Evolutionary conservation across 2,888 invertebrate genomes (phyloP).

Genomic region (Stenchaetothrips biformis): DNA sequence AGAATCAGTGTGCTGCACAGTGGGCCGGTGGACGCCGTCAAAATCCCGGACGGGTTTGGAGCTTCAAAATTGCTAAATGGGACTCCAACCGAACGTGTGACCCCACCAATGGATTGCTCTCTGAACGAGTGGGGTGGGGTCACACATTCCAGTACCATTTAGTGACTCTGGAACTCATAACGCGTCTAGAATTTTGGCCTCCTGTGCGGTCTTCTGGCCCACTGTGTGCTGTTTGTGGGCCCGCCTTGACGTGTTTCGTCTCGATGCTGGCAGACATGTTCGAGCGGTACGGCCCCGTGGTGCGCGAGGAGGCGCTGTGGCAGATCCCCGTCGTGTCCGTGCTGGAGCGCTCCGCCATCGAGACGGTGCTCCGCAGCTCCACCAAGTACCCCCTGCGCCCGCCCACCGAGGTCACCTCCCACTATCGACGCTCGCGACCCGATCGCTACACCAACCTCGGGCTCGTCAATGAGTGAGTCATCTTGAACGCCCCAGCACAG

Average conservation of each 20-base stretch:
- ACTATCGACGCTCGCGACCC: slow-evolving; percentile 66
- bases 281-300: slow-evolving; percentile 65
- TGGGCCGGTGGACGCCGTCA: too few species aligned
- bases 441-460: slow-evolving; percentile 79
- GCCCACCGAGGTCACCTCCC: slow-evolving; percentile 72
- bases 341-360: slow-evolving; percentile 65
- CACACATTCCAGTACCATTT: neutral
- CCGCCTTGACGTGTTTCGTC: neutral
- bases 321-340: slow-evolving; percentile 69
- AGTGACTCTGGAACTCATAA: too few species aligned
- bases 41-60: too few species aligned
- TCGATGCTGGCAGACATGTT: slow-evolving; percentile 57
- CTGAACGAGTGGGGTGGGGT: neutral
- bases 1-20: too few species aligned
- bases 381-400: slow-evolving; percentile 75
- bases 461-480: slow-evolving; percentile 74
- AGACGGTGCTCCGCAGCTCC: slow-evolving; percentile 66
- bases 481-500: neutral
- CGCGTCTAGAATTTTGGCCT: too few species aligned
- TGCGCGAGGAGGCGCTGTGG: slow-evolving; percentile 71
- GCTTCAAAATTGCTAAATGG: too few species aligned
- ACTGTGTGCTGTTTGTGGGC: too few species aligned
- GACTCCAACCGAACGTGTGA: too few species aligned
- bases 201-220: too few species aligned
- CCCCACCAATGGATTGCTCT: too few species aligned